Conservation (phyloP, 2,888 invertebrate genomes). For the Erebia ligea region DNA sequence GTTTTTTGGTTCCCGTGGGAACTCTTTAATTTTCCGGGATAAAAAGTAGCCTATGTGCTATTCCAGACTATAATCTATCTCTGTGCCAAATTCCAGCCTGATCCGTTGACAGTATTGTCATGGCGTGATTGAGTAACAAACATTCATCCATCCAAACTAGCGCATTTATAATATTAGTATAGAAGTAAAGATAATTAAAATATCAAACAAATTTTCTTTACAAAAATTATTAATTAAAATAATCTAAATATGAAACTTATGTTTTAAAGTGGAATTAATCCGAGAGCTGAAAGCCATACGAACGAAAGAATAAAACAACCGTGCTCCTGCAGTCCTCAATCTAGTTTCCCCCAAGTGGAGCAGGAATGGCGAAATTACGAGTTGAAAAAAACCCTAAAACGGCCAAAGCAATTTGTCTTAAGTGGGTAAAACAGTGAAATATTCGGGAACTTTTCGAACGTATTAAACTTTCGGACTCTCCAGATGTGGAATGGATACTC, state of each 20-base stretch:
- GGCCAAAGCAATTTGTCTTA: constrained; percentile 71
- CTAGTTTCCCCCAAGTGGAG: constrained; percentile 32
- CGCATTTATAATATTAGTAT: too few relatives aligned
- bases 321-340: constrained; percentile 32
- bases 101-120: too few relatives aligned
- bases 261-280: not conserved
- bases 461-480: constrained; percentile 65
- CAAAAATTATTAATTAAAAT: too few relatives aligned
- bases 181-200: too few relatives aligned
- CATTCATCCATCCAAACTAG: too few relatives aligned
- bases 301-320: constrained; percentile 30
- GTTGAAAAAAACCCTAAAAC: constrained; percentile 60
- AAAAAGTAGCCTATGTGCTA: too few relatives aligned
- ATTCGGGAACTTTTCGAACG: constrained; percentile 71
- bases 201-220: too few relatives aligned
- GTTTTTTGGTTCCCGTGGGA: too few relatives aligned
- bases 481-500: constrained; percentile 33
- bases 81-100: too few relatives aligned
- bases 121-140: too few relatives aligned
- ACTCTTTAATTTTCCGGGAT: too few relatives aligned
- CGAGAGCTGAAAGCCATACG: constrained; percentile 20
- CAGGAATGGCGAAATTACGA: constrained; percentile 68
- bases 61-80: too few relatives aligned
- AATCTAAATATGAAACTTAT: not conserved
- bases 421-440: constrained; percentile 76